Base-by-base conservation (phyloP, 2,888 invertebrate genomes). In the Scotopteryx bipunctaria region DNA sequence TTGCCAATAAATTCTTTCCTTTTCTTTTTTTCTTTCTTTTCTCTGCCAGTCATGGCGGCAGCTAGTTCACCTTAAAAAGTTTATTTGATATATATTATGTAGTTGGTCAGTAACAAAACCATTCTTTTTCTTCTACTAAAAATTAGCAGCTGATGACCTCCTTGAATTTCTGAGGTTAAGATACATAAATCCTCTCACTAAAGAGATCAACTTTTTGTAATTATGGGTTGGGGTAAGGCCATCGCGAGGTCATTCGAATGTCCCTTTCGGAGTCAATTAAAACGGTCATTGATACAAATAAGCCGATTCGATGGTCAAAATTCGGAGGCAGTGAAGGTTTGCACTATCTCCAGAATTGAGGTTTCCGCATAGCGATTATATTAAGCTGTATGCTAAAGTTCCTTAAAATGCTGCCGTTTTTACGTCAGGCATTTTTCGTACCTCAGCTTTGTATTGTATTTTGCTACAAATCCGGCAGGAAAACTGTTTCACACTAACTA, bases 231-330 rank as follows among this genome's bases (percentile, higher is more conserved):
- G 70, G 67, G 69, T 76, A 77, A 82, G 80, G 81, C 69, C 78
- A 69, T 52, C 56, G 49, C 78, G 68, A 81, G 81, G 81, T 67
- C 74, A 61, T 75, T 76, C 40, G 81, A 82, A 76, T 80, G 81
- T 76, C 64, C 71, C 62, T 71, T 78, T 71, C 57, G 64, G 61
- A 63, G 45, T 53, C 61, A 61, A 66, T 68, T 67, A 73, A 73
- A 66, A 66, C 61, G 48, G 62, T 62, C 58, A 69, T 71, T 68
- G 64, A 63, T 63, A 66, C 41, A 55, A 55, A 46, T 55, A 44
- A 51, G 27, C 13, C 15, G 31, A 41, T 54, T 57, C 47, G 59
- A 60, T 61, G 58, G 58, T 54, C 57, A 54, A 58, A 54, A 47
- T 17, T 31, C n/a, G 32, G 6, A 19, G 1, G 19, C 2, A 11